These are phyloP conservation scores for Climacteris rufus DNA, from an alignment of 2,113 vertebrate genomes.

Conservation along the genomic window DNA sequence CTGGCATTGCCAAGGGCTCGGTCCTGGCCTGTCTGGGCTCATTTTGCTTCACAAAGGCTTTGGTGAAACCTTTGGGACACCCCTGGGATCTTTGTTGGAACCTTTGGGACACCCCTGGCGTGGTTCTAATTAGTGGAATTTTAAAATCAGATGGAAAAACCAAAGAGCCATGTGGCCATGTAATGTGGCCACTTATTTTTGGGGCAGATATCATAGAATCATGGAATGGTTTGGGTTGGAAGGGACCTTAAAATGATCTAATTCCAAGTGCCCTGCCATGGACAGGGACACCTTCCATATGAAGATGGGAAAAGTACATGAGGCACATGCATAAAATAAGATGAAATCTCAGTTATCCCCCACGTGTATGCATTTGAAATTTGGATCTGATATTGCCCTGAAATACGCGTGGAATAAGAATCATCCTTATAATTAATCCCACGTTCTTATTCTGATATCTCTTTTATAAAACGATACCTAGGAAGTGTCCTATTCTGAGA, in stretches of 20 bases:
- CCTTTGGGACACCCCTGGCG: not conserved
- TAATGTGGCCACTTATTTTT: not conserved
- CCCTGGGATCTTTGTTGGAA: not conserved
- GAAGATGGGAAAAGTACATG: not conserved
- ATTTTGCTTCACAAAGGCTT: not conserved
- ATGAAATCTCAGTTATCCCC: not conserved
- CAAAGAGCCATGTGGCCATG: fast-evolving
- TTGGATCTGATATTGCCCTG: not conserved
- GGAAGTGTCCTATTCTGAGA: not conserved
- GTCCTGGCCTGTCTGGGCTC: not conserved
- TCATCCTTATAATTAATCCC: not conserved
- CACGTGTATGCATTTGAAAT: not conserved
- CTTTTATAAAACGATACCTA: no score
- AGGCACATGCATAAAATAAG: not conserved
- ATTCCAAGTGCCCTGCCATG: not conserved
- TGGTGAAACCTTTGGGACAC: not conserved
- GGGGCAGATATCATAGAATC: not conserved
- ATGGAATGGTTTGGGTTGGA: not conserved
- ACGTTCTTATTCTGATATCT: not conserved
- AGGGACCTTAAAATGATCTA: not conserved
- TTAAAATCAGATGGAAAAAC: not conserved
- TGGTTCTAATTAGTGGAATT: not conserved
- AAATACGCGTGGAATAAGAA: not conserved
- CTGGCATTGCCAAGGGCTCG: fast-evolving
- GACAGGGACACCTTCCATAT: not conserved